These are phyloP conservation scores for Drosophila lowei DNA, from an alignment of 1,140 invertebrate genomes.

Conservation along the genomic window DNA sequence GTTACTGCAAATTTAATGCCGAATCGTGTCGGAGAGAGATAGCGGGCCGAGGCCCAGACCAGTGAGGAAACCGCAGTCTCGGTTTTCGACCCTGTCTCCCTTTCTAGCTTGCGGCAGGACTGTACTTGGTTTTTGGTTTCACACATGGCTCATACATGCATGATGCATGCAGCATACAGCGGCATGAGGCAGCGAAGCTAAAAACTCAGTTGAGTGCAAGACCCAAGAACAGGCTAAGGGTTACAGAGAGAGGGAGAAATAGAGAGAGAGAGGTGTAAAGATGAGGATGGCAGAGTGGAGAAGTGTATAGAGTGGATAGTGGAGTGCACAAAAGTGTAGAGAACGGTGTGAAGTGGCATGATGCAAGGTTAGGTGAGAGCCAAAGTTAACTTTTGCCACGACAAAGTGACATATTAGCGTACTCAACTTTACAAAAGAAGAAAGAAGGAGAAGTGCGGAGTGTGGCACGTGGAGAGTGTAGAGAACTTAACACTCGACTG, in stretches of 20 bases:
- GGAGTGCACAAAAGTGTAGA: constrained; percentile 20
- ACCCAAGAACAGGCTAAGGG: constrained; percentile 1
- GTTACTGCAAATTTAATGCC: constrained; percentile 80
- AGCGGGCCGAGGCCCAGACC: constrained; percentile 16
- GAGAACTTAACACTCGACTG: constrained; percentile 57
- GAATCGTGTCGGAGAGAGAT: constrained; percentile 48
- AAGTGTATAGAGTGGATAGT: not conserved
- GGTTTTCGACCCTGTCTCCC: constrained; percentile 22
- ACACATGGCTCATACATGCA: constrained; percentile 74
- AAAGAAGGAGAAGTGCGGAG: constrained; percentile 14
- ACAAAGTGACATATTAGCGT: constrained; percentile 81
- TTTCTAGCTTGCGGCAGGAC: not conserved
- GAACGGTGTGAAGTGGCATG: constrained; percentile 1
- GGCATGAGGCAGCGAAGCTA: constrained; percentile 19
- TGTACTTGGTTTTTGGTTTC: constrained; percentile 69
- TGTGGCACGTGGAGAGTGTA: constrained; percentile 3
- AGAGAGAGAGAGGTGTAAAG: too few species aligned
- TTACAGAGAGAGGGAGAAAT: too few species aligned
- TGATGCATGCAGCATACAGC: constrained; percentile 26
- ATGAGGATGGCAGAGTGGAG: not conserved
- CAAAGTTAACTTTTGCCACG: constrained; percentile 77
- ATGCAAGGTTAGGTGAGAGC: constrained; percentile 26
- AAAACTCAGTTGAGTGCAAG: constrained; percentile 63
- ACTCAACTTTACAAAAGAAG: constrained; percentile 71
- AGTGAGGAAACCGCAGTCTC: constrained; percentile 38